These are phyloP conservation scores for Scolopax rusticola DNA, from an alignment of 2,797 vertebrate species.

Conservation along the genomic window DNA sequence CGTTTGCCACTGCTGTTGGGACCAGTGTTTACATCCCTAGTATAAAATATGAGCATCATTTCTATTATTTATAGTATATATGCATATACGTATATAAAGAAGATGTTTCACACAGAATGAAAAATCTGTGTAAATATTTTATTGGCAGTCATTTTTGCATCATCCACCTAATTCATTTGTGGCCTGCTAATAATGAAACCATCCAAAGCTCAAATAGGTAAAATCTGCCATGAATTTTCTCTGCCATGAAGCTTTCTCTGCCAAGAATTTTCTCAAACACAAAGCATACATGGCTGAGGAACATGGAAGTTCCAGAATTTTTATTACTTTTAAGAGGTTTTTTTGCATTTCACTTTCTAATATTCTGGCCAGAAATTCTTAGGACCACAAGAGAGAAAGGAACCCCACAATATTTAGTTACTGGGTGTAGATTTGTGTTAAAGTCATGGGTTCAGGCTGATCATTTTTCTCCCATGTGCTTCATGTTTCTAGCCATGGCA, in stretches of 20 bases:
- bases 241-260: background rate
- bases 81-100: constrained; percentile 15
- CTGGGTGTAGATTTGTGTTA: background rate
- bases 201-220: background rate
- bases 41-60: constrained; percentile 52
- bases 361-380: background rate
- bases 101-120: constrained; percentile 34
- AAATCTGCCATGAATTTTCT: background rate
- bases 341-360: background rate
- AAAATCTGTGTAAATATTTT: constrained; percentile 7
- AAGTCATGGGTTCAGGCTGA: background rate
- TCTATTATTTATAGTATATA: constrained; percentile 50
- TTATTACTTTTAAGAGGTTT: background rate
- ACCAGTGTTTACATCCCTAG: constrained; percentile 61
- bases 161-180: background rate
- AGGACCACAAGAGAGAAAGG: background rate
- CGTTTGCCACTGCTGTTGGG: constrained; percentile 69
- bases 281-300: background rate
- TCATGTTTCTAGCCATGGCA: background rate
- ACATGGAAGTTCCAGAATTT: background rate
- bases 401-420: background rate
- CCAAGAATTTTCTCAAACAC: background rate
- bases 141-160: constrained; percentile 22
- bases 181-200: constrained; percentile 6
- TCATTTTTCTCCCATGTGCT: background rate